phyloP scores from a whole-genome alignment of 2,888 invertebrate genomes.

The Eupithecia subumbrata region DNA sequence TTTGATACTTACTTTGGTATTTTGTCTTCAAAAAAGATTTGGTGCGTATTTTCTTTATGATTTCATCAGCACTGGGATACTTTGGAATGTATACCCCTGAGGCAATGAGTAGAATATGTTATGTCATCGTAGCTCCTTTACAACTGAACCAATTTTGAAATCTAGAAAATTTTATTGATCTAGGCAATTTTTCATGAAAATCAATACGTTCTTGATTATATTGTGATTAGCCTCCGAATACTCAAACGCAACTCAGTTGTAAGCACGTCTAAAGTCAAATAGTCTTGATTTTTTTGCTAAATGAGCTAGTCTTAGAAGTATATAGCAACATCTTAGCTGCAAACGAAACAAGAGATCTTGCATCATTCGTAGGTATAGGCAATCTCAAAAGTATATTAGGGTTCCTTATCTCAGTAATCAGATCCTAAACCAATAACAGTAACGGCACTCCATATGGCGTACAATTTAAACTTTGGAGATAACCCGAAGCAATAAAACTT shows the following conservation, averaged over 20 bases:
- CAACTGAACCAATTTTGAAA: background rate
- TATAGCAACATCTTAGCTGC: background rate
- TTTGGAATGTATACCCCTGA: background rate
- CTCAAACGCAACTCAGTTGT: no score
- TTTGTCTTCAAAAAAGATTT: background rate
- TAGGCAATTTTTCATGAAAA: no score
- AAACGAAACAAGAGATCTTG: background rate
- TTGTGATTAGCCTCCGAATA: no score
- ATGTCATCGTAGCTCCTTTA: background rate
- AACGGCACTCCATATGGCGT: conserved; percentile 69
- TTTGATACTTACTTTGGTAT: conserved; percentile 1
- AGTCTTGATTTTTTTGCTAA: no score
- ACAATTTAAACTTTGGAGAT: conserved; percentile 75
- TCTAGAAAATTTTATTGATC: no score
- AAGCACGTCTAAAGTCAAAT: no score
- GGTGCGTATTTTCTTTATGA: background rate
- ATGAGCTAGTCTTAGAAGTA: no score
- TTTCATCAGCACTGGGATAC: background rate
- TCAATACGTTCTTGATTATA: no score
- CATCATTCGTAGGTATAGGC: conserved; percentile 3
- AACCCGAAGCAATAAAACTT: conserved; percentile 77
- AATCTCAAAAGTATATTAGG: conserved; percentile 15
- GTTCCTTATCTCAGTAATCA: conserved; percentile 41
- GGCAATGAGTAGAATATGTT: background rate
- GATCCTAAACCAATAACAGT: conserved; percentile 62